Base-by-base conservation (phyloP, 2,888 invertebrate genomes). In the Argyresthia goedartella region DNA sequence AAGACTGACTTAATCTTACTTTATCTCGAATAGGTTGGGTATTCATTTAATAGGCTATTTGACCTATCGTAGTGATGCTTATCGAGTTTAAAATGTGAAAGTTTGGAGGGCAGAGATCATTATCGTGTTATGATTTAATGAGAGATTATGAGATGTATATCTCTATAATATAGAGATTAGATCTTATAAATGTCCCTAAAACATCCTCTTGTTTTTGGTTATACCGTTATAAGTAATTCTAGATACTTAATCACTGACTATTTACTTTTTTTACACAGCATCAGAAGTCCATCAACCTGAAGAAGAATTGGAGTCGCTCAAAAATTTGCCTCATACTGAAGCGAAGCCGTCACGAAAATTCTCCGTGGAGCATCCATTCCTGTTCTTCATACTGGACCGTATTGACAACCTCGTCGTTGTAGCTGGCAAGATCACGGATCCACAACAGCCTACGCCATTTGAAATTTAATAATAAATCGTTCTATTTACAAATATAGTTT, bases 321-420 rank as follows among this genome's bases (percentile, higher is more conserved):
- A 81, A 69, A 81, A 65, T 50, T 58, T 78, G 10, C 84, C 84
- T 0, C 41, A 76, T 11, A 58, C 67, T 0, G 68, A 71, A 44
- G 55, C 55, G 1, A 73, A 73, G 50, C 60, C 65, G 33, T 56
- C 67, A 0, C 71, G 78, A 16, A 70, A 68, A 13, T 82, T 91
- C 63, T 79, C 75, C 51, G 86, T 90, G 0, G 89, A 91, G 56
- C 88, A 88, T 51, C 90, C 91, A 0, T 91, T 91, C 72, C 71
- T 90, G 53, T 91, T 90, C 73, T 91, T 89, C 66, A 88, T 91
- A 16, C 66, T 89, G 45, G 90, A 91, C 57, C 80, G 81, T 35
- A 67, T 88, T 49, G 88, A 89, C 57, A 85, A 89, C 54, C 79
- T 90, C 16, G 84, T 90, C 0, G 82, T 91, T 1, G 88, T 89